A percentile compares a stretch with the other conserved stretches of the same genome.
Conservation (phyloP, 2,113 vertebrate species). For the Probosciger aterrimus region DNA sequence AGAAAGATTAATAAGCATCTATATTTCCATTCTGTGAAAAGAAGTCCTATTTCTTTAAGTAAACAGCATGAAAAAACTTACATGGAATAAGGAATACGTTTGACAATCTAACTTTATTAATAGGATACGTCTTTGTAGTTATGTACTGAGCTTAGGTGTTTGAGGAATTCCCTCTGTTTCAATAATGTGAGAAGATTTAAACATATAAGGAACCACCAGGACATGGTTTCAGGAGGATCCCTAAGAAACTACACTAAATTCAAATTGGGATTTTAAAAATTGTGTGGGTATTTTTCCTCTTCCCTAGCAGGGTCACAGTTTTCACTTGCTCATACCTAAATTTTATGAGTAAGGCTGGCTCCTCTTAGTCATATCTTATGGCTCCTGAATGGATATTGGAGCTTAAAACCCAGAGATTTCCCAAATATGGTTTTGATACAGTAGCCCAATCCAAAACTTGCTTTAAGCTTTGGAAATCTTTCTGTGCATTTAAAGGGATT, state of each 20-base stretch:
- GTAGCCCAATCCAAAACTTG: not conserved
- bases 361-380: not conserved
- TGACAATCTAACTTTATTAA: not conserved
- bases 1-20: constrained; percentile 8
- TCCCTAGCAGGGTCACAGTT: not conserved
- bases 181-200: not conserved
- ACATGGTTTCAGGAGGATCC: not conserved
- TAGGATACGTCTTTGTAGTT: not conserved
- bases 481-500: not conserved
- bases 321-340: not conserved
- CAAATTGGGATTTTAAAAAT: not conserved
- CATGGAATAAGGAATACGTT: not conserved
- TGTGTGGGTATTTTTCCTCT: not conserved
- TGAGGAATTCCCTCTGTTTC: not conserved
- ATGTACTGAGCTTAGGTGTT: not conserved
- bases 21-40: not conserved
- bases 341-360: not conserved
- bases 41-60: not conserved
- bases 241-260: not conserved
- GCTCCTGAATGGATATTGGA: not conserved
- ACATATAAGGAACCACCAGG: not conserved
- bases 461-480: not conserved
- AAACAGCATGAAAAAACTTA: not conserved
- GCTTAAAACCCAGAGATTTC: not conserved
- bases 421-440: not conserved